These are phyloP conservation scores for Entomyzon cyanotis DNA, from an alignment of 2,113 vertebrate genomes.

Conservation along the genomic window DNA sequence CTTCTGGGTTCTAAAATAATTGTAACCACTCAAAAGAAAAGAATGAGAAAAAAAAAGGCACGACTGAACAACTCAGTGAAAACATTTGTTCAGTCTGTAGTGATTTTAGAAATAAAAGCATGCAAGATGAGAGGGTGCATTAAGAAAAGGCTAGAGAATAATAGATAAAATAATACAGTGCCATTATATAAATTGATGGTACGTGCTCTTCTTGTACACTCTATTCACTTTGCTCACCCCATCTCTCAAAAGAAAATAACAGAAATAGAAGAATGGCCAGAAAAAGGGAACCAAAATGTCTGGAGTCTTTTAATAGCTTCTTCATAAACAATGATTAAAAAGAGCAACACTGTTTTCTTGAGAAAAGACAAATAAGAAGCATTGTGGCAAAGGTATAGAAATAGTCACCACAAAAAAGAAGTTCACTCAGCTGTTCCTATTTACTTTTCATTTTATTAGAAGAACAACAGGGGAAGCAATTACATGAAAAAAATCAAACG, in stretches of 20 bases:
- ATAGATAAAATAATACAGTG: conserved; percentile 63
- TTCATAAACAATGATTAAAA: conserved; percentile 60
- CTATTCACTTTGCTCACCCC: conserved; percentile 48
- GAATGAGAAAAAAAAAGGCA: not conserved
- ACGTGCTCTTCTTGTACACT: conserved; percentile 45
- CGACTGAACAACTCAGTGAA: not conserved
- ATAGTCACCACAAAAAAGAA: not conserved
- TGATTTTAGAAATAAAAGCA: conserved; percentile 59
- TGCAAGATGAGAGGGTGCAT: conserved; percentile 62
- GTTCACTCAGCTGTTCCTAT: conserved; percentile 8
- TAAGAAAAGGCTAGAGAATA: conserved; percentile 64
- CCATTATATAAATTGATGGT: conserved; percentile 63
- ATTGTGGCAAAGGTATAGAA: conserved; percentile 6
- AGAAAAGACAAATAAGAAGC: conserved; percentile 46
- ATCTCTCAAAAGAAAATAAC: conserved; percentile 47
- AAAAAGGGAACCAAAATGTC: conserved; percentile 39
- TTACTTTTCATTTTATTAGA: conserved; percentile 43
- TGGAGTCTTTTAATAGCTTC: conserved; percentile 43
- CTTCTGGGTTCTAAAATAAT: conserved; percentile 62
- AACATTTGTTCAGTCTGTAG: conserved; percentile 50
- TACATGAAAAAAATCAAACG: not conserved
- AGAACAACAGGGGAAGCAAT: conserved; percentile 22
- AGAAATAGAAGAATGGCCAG: conserved; percentile 49
- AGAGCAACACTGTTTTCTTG: conserved; percentile 35
- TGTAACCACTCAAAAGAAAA: conserved; percentile 42